Conservation (phyloP, 2,113 vertebrate species). For the Psilopogon haemacephalus region DNA sequence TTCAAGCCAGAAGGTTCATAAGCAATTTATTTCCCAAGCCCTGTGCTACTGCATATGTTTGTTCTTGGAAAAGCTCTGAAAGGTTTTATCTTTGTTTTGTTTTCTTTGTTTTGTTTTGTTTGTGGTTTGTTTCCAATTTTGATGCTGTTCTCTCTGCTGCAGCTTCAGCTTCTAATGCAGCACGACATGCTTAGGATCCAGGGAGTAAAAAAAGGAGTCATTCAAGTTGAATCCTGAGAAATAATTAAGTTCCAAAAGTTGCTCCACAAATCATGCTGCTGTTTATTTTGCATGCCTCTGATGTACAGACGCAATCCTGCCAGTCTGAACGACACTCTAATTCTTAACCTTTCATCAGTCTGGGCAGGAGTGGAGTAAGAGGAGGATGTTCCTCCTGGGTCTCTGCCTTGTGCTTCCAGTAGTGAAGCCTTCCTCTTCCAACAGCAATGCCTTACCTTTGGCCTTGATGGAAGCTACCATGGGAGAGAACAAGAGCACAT, state of each 20-base stretch:
- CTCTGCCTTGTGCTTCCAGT: not conserved
- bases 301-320: not conserved
- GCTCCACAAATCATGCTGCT: not conserved
- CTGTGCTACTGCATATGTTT: not conserved
- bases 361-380: not conserved
- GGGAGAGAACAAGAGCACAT: too few relatives aligned
- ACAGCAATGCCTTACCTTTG: not conserved
- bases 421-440: not conserved
- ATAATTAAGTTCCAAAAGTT: not conserved
- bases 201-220: not conserved
- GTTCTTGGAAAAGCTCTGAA: not conserved
- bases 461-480: not conserved
- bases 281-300: not conserved
- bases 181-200: not conserved
- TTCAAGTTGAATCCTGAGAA: not conserved
- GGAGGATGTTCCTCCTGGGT: not conserved
- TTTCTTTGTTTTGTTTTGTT: too few relatives aligned
- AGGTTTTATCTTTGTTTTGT: too few relatives aligned
- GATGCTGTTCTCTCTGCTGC: not conserved
- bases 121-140: not conserved
- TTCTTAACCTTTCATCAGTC: not conserved
- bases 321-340: not conserved
- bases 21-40: slow-evolving; percentile 38
- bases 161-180: not conserved
- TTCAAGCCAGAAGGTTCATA: slow-evolving; percentile 28